These are phyloP conservation scores for Xiphophorus couchianus DNA, from an alignment of 2,113 vertebrate genomes.

Conservation along the genomic window DNA sequence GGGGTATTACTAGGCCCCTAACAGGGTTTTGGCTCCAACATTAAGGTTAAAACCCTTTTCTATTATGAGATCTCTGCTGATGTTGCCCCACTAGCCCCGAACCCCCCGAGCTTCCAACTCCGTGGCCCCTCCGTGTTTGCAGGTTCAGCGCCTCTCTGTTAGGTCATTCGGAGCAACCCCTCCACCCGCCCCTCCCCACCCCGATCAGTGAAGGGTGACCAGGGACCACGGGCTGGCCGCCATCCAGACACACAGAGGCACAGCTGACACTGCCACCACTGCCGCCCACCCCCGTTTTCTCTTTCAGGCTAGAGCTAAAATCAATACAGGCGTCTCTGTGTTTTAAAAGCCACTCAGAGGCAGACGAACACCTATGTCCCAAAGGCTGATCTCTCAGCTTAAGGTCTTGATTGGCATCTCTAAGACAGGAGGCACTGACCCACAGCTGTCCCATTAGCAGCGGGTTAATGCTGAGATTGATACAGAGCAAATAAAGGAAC, in stretches of 20 bases:
- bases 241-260: constrained; percentile 61
- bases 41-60: constrained; percentile 87
- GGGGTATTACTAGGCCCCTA: constrained; percentile 82
- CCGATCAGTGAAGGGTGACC: constrained; percentile 80
- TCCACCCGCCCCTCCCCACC: constrained; percentile 41
- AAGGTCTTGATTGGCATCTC: constrained; percentile 81
- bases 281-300: constrained; percentile 6
- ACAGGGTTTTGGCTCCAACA: constrained; percentile 83
- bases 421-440: constrained; percentile 76
- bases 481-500: constrained; percentile 84
- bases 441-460: constrained; percentile 84
- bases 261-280: constrained; percentile 49
- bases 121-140: constrained; percentile 79
- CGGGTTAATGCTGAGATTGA: constrained; percentile 82
- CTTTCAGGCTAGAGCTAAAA: constrained; percentile 73
- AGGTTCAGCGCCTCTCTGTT: constrained; percentile 79
- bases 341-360: constrained; percentile 82
- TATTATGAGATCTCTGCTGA: constrained; percentile 80
- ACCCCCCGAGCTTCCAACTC: constrained; percentile 69
- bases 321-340: constrained; percentile 79
- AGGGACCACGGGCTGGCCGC: constrained; percentile 68
- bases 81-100: constrained; percentile 69
- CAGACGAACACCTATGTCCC: constrained; percentile 78
- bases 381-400: constrained; percentile 80
- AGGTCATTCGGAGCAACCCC: constrained; percentile 78